phyloP scores from a whole-genome alignment of 2,888 invertebrate species.

The Drosophila birchii region DNA sequence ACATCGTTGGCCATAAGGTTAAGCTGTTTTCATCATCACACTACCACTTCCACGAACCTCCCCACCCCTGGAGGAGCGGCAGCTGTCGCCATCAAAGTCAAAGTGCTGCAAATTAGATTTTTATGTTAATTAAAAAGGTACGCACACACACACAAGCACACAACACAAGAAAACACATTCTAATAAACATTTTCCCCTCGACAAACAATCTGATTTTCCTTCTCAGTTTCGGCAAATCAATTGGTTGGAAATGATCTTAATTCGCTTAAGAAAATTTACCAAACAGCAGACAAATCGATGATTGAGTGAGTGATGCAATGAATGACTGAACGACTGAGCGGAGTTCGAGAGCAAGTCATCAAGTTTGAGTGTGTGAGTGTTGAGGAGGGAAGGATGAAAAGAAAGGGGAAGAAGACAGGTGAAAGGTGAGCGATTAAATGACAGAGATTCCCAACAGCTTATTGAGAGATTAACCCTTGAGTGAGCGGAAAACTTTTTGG shows the following conservation, averaged over 20 bases:
- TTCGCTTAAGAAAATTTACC: constrained; percentile 43
- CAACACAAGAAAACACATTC: constrained; percentile 39
- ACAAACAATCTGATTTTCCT: constrained; percentile 19
- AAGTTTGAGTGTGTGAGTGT: background rate
- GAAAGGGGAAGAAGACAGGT: constrained; percentile 11
- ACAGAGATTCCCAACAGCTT: constrained; percentile 33
- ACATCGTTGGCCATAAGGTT: constrained; percentile 79
- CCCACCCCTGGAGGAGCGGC: background rate
- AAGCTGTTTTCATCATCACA: constrained; percentile 76
- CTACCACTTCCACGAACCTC: background rate
- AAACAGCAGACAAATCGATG: constrained; percentile 37
- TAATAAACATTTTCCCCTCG: constrained; percentile 30
- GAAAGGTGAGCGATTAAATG: constrained; percentile 46
- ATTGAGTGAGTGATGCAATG: constrained; percentile 38
- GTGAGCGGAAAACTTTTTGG: constrained; percentile 22
- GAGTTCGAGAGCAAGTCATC: constrained; percentile 30
- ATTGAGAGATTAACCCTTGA: constrained; percentile 41
- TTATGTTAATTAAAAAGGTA: constrained; percentile 79
- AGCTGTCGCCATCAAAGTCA: constrained; percentile 52
- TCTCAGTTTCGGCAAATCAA: constrained; percentile 41
- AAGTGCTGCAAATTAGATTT: constrained; percentile 77
- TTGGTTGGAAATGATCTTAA: constrained; percentile 55
- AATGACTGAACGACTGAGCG: constrained; percentile 23
- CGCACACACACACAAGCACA: constrained; percentile 67
- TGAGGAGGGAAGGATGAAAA: background rate